Evolutionary conservation across 2,888 invertebrate genomes (phyloP), one percentile per base, ranked within the genome.

Genomic region (Campoplex capitator): DNA sequence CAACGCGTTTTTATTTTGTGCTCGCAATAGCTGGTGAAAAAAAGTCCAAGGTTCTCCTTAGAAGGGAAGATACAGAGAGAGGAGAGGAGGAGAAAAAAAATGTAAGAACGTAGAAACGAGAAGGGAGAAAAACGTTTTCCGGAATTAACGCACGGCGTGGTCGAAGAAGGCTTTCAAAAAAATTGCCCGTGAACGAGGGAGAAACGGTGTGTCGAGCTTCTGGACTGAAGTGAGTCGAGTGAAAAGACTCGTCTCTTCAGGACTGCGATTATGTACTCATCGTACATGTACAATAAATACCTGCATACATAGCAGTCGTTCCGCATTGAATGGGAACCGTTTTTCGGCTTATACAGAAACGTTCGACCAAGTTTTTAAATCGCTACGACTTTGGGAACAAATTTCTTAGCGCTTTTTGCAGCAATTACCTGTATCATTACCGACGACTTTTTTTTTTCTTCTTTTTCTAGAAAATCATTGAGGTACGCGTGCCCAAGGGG

Each of bases 131-230:
- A 83, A 82, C 86, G 88, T 90, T 90, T 89, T 88, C 87, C 89
- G 90, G 89, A 88, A 90, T 89, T 88, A 85, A 89, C 89, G 88
- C 81, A 87, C 84, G 89, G 86, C 23, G 23, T 89, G 88, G 88
- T 90, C 88, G 88, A 88, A 62, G 62, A 62, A 88, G 85, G 89
- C 86, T 90, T 90, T 90, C 88, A 86, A 76, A 83, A 86, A 86
- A 86, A 86, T 86, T 86, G 83, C 80, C 86, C 83, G 80, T 83
- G 71, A 86, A 89, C 75, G 83, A 83, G 85, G 84, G 84, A 85
- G 84, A 84, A 86, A 56, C 78, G 62, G 73, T 80, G 65, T 67
- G 65, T 42, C 23, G 65, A 62, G 54, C 71, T 78, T 78, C 67
- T 48, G 80, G 51, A 80, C 83, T 67, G 75, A 75, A 78, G 73